Evolutionary conservation across 2,113 vertebrate genomes (phyloP).

Genomic region (Axis porcinus): DNA sequence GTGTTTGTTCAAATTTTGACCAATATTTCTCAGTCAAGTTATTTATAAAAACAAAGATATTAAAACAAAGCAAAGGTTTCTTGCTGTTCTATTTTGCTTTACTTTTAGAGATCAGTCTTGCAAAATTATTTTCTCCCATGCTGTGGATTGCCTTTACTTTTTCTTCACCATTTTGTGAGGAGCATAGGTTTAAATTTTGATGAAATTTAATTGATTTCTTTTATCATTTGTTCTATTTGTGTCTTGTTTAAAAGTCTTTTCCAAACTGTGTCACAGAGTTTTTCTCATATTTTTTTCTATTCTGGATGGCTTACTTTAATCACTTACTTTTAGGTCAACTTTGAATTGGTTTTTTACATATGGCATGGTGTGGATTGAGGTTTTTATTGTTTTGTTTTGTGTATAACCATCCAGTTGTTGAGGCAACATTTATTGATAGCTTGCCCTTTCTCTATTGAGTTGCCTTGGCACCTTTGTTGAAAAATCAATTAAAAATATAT

Average conservation of each 20-base stretch:
- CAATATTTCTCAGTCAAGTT: background rate
- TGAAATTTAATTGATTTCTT: background rate
- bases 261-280: background rate
- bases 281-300: background rate
- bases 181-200: background rate
- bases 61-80: background rate
- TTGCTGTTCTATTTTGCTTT: background rate
- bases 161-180: background rate
- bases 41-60: background rate
- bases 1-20: background rate
- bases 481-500: conserved; percentile 21
- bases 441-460: background rate
- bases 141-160: background rate
- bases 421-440: background rate
- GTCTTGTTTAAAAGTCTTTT: background rate
- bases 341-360: background rate
- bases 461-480: background rate
- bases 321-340: background rate
- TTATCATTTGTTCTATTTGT: background rate
- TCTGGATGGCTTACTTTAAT: background rate
- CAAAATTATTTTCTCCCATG: background rate
- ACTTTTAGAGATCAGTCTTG: background rate
- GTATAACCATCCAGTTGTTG: background rate
- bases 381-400: background rate
- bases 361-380: background rate